Conservation (phyloP, 2,113 vertebrate genomes). For the Etheostoma spectabile region DNA sequence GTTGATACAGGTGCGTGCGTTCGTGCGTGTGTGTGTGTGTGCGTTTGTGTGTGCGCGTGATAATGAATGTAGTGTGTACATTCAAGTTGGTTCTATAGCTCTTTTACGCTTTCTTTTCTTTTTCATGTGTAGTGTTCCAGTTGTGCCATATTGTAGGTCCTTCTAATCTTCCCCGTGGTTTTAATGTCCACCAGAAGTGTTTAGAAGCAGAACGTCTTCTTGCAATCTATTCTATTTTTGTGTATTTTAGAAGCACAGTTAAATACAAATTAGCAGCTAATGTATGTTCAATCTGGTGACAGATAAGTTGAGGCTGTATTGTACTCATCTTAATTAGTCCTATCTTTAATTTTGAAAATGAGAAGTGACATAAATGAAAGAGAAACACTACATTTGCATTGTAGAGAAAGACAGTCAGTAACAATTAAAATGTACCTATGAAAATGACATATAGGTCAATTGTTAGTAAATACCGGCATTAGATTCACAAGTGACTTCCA, state of each 20-base stretch:
- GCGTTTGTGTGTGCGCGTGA: background rate
- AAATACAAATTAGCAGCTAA: background rate
- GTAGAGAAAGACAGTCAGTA: background rate
- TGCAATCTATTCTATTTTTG: background rate
- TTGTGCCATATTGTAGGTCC: background rate
- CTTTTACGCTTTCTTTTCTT: background rate
- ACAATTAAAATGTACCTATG: background rate
- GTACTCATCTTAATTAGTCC: background rate
- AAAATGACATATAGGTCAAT: background rate
- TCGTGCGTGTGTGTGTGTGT: background rate
- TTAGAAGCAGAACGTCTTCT: background rate
- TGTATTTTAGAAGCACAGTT: background rate
- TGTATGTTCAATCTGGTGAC: no score
- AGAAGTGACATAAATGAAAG: background rate
- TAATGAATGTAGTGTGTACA: background rate
- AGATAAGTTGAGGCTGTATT: background rate
- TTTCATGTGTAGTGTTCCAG: background rate
- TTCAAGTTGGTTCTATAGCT: background rate
- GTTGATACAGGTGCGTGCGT: conserved; percentile 84
- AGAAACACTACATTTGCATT: background rate
- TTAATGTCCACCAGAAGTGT: background rate
- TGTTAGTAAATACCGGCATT: background rate
- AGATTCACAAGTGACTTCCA: background rate
- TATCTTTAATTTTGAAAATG: background rate
- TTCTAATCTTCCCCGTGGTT: background rate